Evolutionary conservation across 2,888 invertebrate species (phyloP).

Genomic region (Leptinotarsa tumamoca): DNA sequence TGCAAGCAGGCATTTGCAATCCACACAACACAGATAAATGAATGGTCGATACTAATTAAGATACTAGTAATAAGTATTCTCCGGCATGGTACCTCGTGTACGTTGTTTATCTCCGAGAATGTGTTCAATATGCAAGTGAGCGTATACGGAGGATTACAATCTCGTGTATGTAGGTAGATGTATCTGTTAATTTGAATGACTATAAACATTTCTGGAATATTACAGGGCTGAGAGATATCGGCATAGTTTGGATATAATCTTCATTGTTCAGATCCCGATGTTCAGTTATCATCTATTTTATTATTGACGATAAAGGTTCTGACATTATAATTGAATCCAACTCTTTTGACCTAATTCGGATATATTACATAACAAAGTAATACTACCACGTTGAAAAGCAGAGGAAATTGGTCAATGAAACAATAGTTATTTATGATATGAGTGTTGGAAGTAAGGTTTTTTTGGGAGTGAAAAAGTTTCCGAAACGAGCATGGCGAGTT

Average conservation of each 20-base stretch:
- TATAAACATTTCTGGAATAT: slow-evolving; percentile 8
- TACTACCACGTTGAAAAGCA: too few relatives aligned
- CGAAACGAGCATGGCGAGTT: too few relatives aligned
- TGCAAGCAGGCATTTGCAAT: slow-evolving; percentile 32
- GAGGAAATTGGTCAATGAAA: too few relatives aligned
- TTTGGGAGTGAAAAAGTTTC: too few relatives aligned
- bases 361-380: too few relatives aligned
- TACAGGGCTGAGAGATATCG: background rate
- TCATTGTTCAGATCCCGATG: too few relatives aligned
- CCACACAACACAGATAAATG: slow-evolving; percentile 25
- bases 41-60: slow-evolving; percentile 36
- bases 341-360: too few relatives aligned
- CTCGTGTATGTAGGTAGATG: background rate
- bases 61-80: slow-evolving; percentile 16
- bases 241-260: background rate
- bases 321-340: too few relatives aligned
- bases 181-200: slow-evolving; percentile 12
- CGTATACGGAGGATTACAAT: slow-evolving; percentile 5
- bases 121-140: slow-evolving; percentile 17
- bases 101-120: slow-evolving; percentile 29
- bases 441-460: too few relatives aligned
- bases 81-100: slow-evolving; percentile 21
- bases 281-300: too few relatives aligned
- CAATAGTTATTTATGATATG: too few relatives aligned
- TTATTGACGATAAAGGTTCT: too few relatives aligned